These are phyloP conservation scores for Spondyliosoma cantharus DNA, from an alignment of 2,797 vertebrate species.

Conservation along the genomic window DNA sequence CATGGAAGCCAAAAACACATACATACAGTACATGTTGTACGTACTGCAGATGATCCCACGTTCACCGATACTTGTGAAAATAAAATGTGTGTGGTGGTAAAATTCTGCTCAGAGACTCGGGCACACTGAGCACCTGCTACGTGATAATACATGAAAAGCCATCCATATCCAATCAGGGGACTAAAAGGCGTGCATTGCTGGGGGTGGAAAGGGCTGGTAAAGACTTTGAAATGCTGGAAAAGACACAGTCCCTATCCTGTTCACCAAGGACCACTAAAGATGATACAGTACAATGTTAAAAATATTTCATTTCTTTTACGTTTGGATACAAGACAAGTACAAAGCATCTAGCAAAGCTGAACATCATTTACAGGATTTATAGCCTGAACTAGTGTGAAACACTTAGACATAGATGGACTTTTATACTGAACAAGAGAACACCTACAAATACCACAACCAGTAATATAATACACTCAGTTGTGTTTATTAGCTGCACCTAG, in stretches of 20 bases:
- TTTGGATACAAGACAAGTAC: constrained; percentile 9
- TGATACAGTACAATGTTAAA: not conserved
- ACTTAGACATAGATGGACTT: not conserved
- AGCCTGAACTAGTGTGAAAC: constrained; percentile 7
- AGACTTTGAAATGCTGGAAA: constrained; percentile 58
- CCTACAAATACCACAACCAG: not conserved
- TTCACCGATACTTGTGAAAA: constrained; percentile 33
- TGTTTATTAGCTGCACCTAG: not conserved
- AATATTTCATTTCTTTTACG: constrained; percentile 15
- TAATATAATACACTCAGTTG: not conserved
- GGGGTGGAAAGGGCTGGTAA: constrained; percentile 39
- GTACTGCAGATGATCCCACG: constrained; percentile 39
- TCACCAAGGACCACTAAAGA: constrained; percentile 33
- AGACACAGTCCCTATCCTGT: constrained; percentile 46
- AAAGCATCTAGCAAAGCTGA: not conserved
- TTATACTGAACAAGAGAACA: constrained; percentile 6
- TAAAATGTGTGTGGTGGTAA: constrained; percentile 48
- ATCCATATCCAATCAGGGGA: constrained; percentile 68
- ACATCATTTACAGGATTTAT: not conserved
- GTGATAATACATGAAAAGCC: constrained; percentile 65
- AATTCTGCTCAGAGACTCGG: constrained; percentile 43
- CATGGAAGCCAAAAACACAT: constrained; percentile 48
- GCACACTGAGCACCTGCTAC: constrained; percentile 59
- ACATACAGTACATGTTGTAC: constrained; percentile 52
- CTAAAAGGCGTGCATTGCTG: constrained; percentile 67